A percentile compares a stretch with the other conserved stretches of the same genome.
Evolutionary conservation across 2,888 invertebrate species (phyloP).

Genomic region (Argyra leucocephala): DNA sequence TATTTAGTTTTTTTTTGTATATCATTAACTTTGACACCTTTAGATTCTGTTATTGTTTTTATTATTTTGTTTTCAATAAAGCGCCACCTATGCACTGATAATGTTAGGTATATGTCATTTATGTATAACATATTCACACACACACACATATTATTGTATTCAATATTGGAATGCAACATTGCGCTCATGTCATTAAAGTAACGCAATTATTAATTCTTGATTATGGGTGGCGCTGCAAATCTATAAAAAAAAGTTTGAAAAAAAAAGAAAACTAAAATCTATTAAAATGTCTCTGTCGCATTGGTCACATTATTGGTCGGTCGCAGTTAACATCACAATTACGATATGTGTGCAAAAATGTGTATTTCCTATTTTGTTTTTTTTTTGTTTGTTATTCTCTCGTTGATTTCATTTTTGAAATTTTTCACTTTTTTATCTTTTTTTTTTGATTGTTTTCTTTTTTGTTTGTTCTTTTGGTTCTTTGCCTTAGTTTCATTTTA

Average conservation of each 20-base stretch:
- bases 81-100: too few species aligned
- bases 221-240: slow-evolving; percentile 1
- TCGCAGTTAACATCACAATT: background rate
- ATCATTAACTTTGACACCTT: too few species aligned
- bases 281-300: slow-evolving; percentile 3
- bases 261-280: background rate
- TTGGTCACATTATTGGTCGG: slow-evolving; percentile 6
- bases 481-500: background rate
- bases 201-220: slow-evolving; percentile 6
- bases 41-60: too few species aligned
- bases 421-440: too few species aligned
- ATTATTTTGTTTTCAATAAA: too few species aligned
- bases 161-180: background rate
- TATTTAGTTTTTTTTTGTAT: too few species aligned
- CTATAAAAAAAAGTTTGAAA: background rate
- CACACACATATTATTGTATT: too few species aligned
- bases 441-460: background rate
- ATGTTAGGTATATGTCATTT: too few species aligned
- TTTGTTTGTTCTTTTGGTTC: background rate
- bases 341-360: background rate
- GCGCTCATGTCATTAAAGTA: background rate
- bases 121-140: too few species aligned
- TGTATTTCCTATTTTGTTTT: background rate
- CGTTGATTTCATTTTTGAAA: background rate
- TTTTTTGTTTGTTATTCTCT: background rate